These are phyloP conservation scores for Plumapathes pennacea DNA, from an alignment of 92 coral and sea anemone species.

Conservation along the genomic window DNA sequence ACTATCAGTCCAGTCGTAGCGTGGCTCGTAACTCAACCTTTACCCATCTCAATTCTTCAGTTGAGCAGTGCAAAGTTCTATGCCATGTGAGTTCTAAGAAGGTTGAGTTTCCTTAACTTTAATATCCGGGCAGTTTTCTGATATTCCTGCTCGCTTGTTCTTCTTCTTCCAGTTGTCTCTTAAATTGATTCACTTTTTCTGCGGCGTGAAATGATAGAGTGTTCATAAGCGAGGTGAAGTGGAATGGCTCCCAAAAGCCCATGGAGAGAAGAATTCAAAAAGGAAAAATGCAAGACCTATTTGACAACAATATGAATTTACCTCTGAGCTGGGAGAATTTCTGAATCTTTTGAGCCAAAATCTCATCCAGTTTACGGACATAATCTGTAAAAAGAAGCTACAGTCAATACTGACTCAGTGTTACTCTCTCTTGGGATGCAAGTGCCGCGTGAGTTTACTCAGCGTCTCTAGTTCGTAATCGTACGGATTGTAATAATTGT, in stretches of 20 bases:
- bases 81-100: too few species aligned
- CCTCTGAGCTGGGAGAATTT: slow-evolving; percentile 95
- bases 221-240: not conserved
- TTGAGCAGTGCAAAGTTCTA: too few species aligned
- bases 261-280: not conserved
- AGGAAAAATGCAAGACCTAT: not conserved
- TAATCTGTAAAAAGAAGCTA: slow-evolving; percentile 50
- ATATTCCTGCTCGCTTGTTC: slow-evolving; percentile 91
- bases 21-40: too few species aligned
- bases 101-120: too few species aligned
- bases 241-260: not conserved
- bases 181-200: slow-evolving; percentile 89
- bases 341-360: slow-evolving; percentile 87
- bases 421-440: too few species aligned
- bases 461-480: not conserved
- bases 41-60: too few species aligned
- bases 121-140: slow-evolving; percentile 89
- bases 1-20: too few species aligned
- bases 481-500: too few species aligned
- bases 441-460: not conserved
- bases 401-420: not conserved
- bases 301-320: slow-evolving; percentile 7
- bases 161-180: slow-evolving; percentile 87
- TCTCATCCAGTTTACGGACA: slow-evolving; percentile 85
- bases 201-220: not conserved